Evolutionary conservation across 2,888 invertebrate species (phyloP), one percentile per base, ranked within the genome.

Genomic region (Cheilosia scutellata): DNA sequence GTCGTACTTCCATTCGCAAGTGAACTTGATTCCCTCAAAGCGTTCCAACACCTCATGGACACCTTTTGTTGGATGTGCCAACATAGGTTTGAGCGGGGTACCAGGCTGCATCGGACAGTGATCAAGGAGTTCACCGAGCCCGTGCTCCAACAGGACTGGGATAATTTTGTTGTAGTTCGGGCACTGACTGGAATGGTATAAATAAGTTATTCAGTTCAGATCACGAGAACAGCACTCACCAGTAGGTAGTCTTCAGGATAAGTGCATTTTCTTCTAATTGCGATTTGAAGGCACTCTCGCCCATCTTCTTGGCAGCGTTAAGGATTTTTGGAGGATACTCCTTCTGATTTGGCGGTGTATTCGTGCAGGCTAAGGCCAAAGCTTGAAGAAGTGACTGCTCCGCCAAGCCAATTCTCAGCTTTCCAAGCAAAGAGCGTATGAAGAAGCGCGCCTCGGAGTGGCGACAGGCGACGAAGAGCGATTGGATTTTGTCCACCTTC

Each of bases 1-100:
- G 93, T 99, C 99, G 92, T 99, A 99, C 92, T 99, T 99, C 95
- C 96, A 99, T 93, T 99, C 99, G 92, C 99, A 99, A 0, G 99
- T 99, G 92, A 99, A 99, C 89, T 95, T 94, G 87, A 96, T 94
- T 13, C 96, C 95, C 80, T 97, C 97, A 92, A 98, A 97, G 78
- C 95, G 94, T 80, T 95, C 94, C 70, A 99, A 93, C 4, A 99
- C 96, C 91, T 98, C 98, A 87, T 95, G 94, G 1, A 99, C 96
- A 3, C 98, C 98, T 92, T 96, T 97, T 0, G 99, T 98, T 3
- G 99, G 99, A 65, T 99, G 99, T 0, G 99, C 99, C 90, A 99
- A 94, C 99, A 99, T 99, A 0, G 99, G 99, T 91, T 98, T 98
- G 87, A 99, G 94, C 11, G 99, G 99, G 88, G 98, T 95, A 63